These are phyloP conservation scores for Cydia pomonella DNA, from an alignment of 1,140 invertebrate genomes.

Conservation along the genomic window DNA sequence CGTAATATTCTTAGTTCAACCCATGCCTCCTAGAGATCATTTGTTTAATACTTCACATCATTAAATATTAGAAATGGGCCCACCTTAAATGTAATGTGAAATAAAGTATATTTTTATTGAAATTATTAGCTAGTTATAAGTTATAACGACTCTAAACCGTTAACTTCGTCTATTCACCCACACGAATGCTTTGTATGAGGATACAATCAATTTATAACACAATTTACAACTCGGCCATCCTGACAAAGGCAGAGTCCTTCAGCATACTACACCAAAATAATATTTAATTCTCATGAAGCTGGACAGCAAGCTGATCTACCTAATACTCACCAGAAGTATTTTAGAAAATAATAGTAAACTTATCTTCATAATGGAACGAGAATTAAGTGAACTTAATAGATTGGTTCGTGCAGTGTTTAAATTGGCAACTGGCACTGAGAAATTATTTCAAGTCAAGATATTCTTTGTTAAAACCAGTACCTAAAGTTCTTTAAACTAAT, in stretches of 20 bases:
- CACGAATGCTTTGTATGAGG: not conserved
- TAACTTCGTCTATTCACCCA: slow-evolving; percentile 24
- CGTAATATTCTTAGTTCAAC: not conserved
- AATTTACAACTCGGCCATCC: not conserved
- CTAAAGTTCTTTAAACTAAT: too few relatives aligned
- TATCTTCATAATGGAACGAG: too few relatives aligned
- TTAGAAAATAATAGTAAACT: too few relatives aligned
- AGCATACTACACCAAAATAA: not conserved
- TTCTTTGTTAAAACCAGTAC: not conserved
- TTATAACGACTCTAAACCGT: slow-evolving; percentile 12
- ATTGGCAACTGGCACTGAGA: not conserved
- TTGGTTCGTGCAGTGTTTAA: not conserved
- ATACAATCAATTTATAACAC: not conserved
- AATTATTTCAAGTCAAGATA: not conserved
- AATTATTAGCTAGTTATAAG: slow-evolving; percentile 34
- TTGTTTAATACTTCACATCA: slow-evolving; percentile 33
- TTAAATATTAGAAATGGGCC: slow-evolving; percentile 38
- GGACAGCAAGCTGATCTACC: too few relatives aligned
- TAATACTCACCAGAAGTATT: too few relatives aligned
- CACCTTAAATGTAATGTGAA: slow-evolving; percentile 34
- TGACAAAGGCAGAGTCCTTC: not conserved
- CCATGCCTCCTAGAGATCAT: slow-evolving; percentile 31
- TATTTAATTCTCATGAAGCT: too few relatives aligned
- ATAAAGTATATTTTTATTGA: slow-evolving; percentile 32
- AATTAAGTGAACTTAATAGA: not conserved